Percentiles rank a stretch among this genome's conserved stretches.
Conservation (phyloP, 2,888 invertebrate species). For the Apodemia zela region DNA sequence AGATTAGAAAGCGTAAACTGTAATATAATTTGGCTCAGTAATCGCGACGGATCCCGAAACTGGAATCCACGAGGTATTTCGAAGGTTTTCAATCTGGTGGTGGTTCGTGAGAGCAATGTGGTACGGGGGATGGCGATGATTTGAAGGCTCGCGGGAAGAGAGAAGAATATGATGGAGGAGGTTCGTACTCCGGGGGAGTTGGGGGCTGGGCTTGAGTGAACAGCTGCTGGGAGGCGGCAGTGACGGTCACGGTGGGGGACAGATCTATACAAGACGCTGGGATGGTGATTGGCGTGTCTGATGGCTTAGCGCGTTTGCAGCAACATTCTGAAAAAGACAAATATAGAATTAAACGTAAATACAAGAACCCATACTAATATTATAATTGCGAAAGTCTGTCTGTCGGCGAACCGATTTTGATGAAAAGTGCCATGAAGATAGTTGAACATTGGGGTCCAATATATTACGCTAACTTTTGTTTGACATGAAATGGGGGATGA, state of each 20-base stretch:
- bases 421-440: too few species aligned
- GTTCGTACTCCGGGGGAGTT: slow-evolving; percentile 83
- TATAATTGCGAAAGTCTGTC: too few species aligned
- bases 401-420: too few species aligned
- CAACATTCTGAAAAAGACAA: slow-evolving; percentile 66
- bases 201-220: slow-evolving; percentile 58
- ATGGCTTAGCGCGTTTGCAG: slow-evolving; percentile 71
- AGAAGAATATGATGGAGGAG: slow-evolving; percentile 83
- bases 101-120: slow-evolving; percentile 70
- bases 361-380: too few species aligned
- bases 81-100: slow-evolving; percentile 57
- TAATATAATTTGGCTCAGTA: slow-evolving; percentile 16
- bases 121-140: slow-evolving; percentile 64
- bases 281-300: slow-evolving; percentile 64
- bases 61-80: slow-evolving; percentile 15
- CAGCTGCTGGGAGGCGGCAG: slow-evolving; percentile 60
- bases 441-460: too few species aligned
- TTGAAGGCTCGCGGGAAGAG: slow-evolving; percentile 81
- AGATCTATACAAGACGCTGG: slow-evolving; percentile 73
- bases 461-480: too few species aligned
- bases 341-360: too few species aligned
- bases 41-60: slow-evolving; percentile 5
- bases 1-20: slow-evolving; percentile 18
- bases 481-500: too few species aligned
- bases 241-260: slow-evolving; percentile 65